Evolutionary conservation across 92 coral and sea anemone genomes (phyloP).

Genomic region (Galaxea fascicularis): DNA sequence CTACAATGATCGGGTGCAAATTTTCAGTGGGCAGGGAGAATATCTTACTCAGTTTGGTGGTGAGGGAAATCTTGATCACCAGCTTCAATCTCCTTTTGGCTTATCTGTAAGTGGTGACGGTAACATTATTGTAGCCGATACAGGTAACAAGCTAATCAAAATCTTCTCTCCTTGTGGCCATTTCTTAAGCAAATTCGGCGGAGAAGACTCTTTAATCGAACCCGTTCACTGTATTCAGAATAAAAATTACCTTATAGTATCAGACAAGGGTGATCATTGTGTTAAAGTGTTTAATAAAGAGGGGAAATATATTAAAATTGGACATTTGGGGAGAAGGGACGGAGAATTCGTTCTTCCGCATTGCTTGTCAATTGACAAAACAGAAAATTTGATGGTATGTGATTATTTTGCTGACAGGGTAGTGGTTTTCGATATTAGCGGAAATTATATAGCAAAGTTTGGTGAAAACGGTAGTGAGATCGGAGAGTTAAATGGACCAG

Average conservation of each 20-base stretch:
- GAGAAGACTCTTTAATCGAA: neutral
- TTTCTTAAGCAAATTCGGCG: neutral
- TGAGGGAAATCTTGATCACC: conserved; percentile 36
- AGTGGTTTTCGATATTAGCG: conserved; percentile 10
- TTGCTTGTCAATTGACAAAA: conserved; percentile 33
- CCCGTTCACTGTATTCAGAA: conserved; percentile 25
- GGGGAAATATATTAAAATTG: too few relatives aligned
- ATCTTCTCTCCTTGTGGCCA: conserved; percentile 1
- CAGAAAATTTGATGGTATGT: neutral
- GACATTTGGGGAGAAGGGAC: neutral
- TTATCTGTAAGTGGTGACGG: conserved; percentile 15
- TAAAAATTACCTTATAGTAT: neutral
- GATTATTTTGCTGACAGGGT: neutral
- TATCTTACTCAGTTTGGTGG: conserved; percentile 43
- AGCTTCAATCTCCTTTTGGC: conserved; percentile 14
- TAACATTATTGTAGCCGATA: conserved; percentile 27
- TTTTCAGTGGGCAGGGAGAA: conserved; percentile 37
- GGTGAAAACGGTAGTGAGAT: neutral
- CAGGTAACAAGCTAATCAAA: neutral
- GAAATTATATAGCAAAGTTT: neutral
- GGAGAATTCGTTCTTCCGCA: neutral
- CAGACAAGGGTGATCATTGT: neutral
- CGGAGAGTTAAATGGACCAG: neutral
- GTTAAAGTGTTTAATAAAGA: neutral
- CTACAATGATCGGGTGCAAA: conserved; percentile 36